These are phyloP conservation scores for Littorina saxatilis DNA, from an alignment of 1,140 invertebrate genomes.

Conservation along the genomic window DNA sequence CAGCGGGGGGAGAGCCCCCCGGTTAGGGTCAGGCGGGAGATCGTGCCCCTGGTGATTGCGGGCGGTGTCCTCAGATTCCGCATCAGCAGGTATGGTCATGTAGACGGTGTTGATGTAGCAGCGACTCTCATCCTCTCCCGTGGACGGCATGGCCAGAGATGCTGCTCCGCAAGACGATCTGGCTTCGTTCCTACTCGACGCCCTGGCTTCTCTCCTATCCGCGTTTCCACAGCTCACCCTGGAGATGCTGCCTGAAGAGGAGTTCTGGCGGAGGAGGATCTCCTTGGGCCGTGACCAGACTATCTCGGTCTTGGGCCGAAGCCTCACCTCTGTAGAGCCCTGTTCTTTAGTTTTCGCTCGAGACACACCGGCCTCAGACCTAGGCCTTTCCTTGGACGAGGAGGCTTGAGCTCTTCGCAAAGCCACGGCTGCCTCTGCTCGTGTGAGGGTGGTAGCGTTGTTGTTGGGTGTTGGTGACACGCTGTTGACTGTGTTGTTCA, in stretches of 20 bases:
- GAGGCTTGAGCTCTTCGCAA: neutral
- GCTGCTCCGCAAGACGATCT: neutral
- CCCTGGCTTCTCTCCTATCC: neutral
- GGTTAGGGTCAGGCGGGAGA: slow-evolving; percentile 3
- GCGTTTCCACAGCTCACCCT: neutral
- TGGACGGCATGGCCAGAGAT: neutral
- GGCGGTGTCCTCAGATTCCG: no score
- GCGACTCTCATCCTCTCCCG: neutral
- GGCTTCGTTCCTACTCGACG: neutral
- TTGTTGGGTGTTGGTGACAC: no score
- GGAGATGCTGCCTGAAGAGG: neutral
- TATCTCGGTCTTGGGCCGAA: neutral
- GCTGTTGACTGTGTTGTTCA: no score
- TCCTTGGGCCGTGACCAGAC: slow-evolving; percentile 17
- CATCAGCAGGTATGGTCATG: slow-evolving; percentile 10
- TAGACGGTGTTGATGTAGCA: slow-evolving; percentile 21
- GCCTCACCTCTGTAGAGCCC: neutral
- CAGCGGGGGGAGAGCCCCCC: neutral
- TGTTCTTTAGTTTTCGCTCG: no score
- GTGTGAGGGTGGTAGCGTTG: neutral
- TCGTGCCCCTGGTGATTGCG: no score
- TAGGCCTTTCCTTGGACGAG: neutral
- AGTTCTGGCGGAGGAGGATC: neutral
- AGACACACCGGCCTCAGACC: neutral
- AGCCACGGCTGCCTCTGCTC: neutral